A percentile compares a stretch with the other conserved stretches of the same genome.
These are phyloP conservation scores for Drosophila phalerata DNA, from an alignment of 2,888 invertebrate genomes.

Conservation along the genomic window DNA sequence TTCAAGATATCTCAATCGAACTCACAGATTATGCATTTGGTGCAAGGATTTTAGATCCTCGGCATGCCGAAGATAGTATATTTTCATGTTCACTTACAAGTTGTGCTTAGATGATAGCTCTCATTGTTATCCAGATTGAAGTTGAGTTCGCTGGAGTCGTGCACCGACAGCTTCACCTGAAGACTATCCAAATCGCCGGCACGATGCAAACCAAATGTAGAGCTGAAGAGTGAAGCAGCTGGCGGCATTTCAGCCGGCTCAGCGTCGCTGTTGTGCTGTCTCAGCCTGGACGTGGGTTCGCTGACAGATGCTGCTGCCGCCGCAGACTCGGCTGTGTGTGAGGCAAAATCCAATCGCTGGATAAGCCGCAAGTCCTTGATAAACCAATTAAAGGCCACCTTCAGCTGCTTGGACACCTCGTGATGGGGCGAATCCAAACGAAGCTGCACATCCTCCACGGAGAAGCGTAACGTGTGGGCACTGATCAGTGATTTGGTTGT, in stretches of 20 bases:
- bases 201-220: slow-evolving; percentile 64
- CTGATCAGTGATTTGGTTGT: slow-evolving; percentile 90
- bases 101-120: slow-evolving; percentile 89
- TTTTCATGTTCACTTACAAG: slow-evolving; percentile 83
- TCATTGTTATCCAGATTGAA: slow-evolving; percentile 90
- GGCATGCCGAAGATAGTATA: no score
- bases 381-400: slow-evolving; percentile 82
- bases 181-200: slow-evolving; percentile 83
- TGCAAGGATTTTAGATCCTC: no score
- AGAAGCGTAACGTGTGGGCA: slow-evolving; percentile 87
- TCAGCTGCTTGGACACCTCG: slow-evolving; percentile 79
- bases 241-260: slow-evolving; percentile 39
- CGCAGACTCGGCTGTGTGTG: slow-evolving; percentile 18
- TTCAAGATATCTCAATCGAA: no score
- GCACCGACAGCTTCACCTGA: slow-evolving; percentile 86
- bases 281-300: slow-evolving; percentile 45
- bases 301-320: slow-evolving; percentile 17
- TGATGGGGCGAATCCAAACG: slow-evolving; percentile 81
- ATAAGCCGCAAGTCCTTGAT: slow-evolving; percentile 82
- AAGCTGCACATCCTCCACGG: slow-evolving; percentile 81
- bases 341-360: slow-evolving; percentile 77
- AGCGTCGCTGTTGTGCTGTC: slow-evolving; percentile 29
- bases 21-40: no score
- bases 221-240: slow-evolving; percentile 55
- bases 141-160: slow-evolving; percentile 87